Evolutionary conservation across 2,113 vertebrate species (phyloP), one percentile per base, ranked within the genome.

Genomic region (Plecotus auritus): DNA sequence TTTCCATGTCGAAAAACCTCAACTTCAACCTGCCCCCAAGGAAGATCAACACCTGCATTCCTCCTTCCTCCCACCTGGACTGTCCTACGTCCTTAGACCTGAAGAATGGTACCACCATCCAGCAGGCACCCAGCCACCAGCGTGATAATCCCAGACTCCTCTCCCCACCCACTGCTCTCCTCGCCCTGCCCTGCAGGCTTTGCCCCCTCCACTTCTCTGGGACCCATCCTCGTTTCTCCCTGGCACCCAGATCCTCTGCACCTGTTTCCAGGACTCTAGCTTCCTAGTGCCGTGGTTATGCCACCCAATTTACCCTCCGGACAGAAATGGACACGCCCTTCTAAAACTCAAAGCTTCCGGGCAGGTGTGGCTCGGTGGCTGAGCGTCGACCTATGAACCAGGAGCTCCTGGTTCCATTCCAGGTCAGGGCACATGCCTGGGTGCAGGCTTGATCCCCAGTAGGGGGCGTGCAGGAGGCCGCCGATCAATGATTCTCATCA

Each of bases 21-120:
- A 93, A 72, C 70, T 85, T 86, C 28, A 80, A 2, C 81, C 73
- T 66, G 20, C 66, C 14, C 85, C 76, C 70, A 61, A 66, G 35
- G 37, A 81, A 84, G 85, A 59, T 30, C 73, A 47, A 42, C 17
- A 72, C 40, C 9, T n/a, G 13, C 16, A 35, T 64, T 40, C 78
- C 51, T 73, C n/a, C 37, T 74, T 45, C 83, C 51, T 69, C n/a
- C 45, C 42, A 91, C 22, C 32, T 67, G 6, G 35, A 8, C 72
- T 47, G 28, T 74, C 37, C 12, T 51, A 37, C 18, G 67, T 83
- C 26, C 54, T 93, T 37, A 56, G 42, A n/a, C 22, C 28, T 37
- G 11, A 86, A 70, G 47, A 56, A 6, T 59, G 47, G 49, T 30
- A 45, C 17, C 11, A 82, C 0, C 13, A 49, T 18, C n/a, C 7